Evolutionary conservation across 2,888 invertebrate species (phyloP), one percentile per base, ranked within the genome.

Genomic region (Macrophya alboannulata): DNA sequence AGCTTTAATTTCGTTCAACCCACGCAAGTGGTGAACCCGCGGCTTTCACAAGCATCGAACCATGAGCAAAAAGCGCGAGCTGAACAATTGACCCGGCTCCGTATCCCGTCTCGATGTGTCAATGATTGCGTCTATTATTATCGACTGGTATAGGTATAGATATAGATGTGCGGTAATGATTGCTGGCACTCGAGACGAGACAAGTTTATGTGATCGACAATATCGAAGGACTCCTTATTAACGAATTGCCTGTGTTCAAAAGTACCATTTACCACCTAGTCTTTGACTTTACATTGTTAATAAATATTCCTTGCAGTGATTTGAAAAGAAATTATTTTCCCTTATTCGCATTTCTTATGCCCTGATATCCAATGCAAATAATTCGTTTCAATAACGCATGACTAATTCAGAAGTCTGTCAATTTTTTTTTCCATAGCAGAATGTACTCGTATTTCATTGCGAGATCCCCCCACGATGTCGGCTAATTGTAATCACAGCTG

Each of bases 1-100:
- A 31, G 77, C 77, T 77, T 55, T 77, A 77, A 77, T 77, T 77
- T 55, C 74, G 25, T 74, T 25, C 4, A 31, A 74, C 74, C 40
- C 21, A 45, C 21, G 74, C 43, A 74, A 45, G 25, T 21, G 21
- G 74, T 12, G 43, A 74, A 48, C 10, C 74, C 48, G 21, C 25
- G 1, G 25, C 48, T 45, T 74, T 25, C 21, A 45, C 25, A n/a
- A 10, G 48, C 12, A 55, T n/a, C 51, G 37, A 77, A 77, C 31
- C 55, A n/a, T n/a, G n/a, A n/a, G 37, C 77, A 43, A 77, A 77
- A 55, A 21, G 37, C 17, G n/a, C 37, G 15, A 10, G n/a, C 25
- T 31, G n/a, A 9, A 55, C 37, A 31, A 77, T 45, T 74, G 72
- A 71, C 37, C 40, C 71, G n/a, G 15, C 71, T 40, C 71, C 40